These are phyloP conservation scores for Oxyruncus cristatus DNA, from an alignment of 2,113 vertebrate genomes.

Conservation along the genomic window DNA sequence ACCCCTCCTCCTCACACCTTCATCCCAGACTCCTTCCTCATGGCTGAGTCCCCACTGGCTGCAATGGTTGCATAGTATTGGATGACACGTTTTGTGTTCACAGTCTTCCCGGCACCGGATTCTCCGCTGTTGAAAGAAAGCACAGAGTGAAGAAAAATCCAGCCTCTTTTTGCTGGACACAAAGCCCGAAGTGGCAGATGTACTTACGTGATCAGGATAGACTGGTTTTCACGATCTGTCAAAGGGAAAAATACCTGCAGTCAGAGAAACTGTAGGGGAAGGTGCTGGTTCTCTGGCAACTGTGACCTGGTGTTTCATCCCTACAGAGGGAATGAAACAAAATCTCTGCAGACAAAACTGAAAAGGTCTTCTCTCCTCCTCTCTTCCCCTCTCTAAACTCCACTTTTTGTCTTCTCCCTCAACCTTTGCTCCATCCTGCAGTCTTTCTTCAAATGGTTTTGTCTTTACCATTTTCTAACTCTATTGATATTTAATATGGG, in stretches of 20 bases:
- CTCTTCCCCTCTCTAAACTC: not conserved
- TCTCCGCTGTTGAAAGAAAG: not conserved
- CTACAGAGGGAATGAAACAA: not conserved
- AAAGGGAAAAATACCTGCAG: not conserved
- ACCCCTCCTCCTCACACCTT: conserved; percentile 22
- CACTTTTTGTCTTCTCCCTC: not conserved
- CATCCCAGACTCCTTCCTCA: conserved; percentile 52
- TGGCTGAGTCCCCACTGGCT: not conserved
- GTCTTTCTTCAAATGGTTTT: not conserved
- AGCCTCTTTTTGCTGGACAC: not conserved
- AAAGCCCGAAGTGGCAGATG: not conserved
- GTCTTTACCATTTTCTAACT: not conserved
- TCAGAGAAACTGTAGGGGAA: not conserved
- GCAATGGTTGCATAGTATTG: conserved; percentile 95
- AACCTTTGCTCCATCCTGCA: not conserved
- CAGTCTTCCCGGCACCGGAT: conserved; percentile 92
- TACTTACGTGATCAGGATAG: conserved; percentile 78
- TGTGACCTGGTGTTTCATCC: too few species aligned
- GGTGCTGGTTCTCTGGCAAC: not conserved
- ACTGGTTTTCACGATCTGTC: conserved; percentile 77
- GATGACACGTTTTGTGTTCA: conserved; percentile 94
- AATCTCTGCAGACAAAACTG: not conserved
- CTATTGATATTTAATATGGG: not conserved
- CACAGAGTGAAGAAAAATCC: not conserved
- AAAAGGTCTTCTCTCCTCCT: not conserved